Evolutionary conservation across 2,797 vertebrate species (phyloP), one percentile per base, ranked within the genome.

Genomic region (Arctocebus calabarensis): DNA sequence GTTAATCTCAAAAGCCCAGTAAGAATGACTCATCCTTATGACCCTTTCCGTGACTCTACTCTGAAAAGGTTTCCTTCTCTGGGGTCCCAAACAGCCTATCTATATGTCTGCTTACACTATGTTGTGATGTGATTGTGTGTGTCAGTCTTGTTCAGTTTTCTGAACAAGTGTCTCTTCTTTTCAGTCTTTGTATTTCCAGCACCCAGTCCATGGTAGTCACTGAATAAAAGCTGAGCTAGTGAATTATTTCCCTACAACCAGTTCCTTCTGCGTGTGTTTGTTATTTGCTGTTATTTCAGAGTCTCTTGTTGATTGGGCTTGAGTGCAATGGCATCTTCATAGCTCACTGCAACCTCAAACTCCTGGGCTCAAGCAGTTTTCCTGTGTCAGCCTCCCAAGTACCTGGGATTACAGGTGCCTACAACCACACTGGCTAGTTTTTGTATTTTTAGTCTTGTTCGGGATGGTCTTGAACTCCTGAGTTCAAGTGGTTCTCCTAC

Each of bases 161-260:
- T 94, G 14, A 79, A 55, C 10, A 11, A 10, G 6, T 52, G 19
- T 71, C 77, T 70, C 12, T 77, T 84, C 16, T 45, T 79, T 25
- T 40, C 9, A 7, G 27, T 48, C 17, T 84, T 61, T 84, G 59
- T 82, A 62, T 94, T 93, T 29, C 7, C 86, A 43, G 29, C 81
- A 16, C 23, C 23, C 52, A 0, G 8, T 66, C 11, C 22, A 0
- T 59, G 34, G n/a, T 78, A 70, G 55, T 94, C 27, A 43, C 19
- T 66, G 84, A 40, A 27, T 84, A 83, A 66, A 93, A 48, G 13
- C 48, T 75, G 84, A 93, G 11, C 37, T 66, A n/a, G n/a, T 90
- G 13, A 55, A 40, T 75, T 81, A 34, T 84, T 85, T 90, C 4
- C 20, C 32, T 48, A 20, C 6, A 59, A 7, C 57, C 43, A 12